These are phyloP conservation scores for Holotrichia oblita DNA, from an alignment of 1,140 invertebrate genomes.

Conservation along the genomic window DNA sequence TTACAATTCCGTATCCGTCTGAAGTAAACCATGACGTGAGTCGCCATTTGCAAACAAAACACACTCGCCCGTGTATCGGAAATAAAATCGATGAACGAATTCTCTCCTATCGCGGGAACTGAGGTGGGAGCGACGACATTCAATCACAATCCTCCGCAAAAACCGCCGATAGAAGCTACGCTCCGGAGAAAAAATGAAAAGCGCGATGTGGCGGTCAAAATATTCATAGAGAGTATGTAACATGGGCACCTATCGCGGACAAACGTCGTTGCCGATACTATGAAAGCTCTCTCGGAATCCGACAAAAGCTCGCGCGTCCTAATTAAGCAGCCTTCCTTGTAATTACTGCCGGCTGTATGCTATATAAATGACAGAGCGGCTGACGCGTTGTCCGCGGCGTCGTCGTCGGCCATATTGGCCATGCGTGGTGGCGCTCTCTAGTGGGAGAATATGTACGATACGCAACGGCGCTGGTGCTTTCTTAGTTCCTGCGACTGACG, in stretches of 20 bases:
- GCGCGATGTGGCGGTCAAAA: constrained; percentile 19
- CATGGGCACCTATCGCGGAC: background rate
- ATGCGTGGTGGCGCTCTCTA: constrained; percentile 41
- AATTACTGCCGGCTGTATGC: constrained; percentile 30
- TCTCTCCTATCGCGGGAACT: constrained; percentile 20
- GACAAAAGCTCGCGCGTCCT: constrained; percentile 26
- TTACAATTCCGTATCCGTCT: constrained; percentile 21
- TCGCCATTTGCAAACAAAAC: constrained; percentile 37
- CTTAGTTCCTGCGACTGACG: constrained; percentile 42
- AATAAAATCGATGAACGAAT: constrained; percentile 40
- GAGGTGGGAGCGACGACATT: constrained; percentile 35
- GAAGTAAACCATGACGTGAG: constrained; percentile 30
- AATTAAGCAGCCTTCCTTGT: constrained; percentile 27
- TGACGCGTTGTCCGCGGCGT: constrained; percentile 37
- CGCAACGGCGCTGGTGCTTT: constrained; percentile 39
- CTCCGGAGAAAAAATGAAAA: background rate
- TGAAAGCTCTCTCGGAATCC: constrained; percentile 18
- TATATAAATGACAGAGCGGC: constrained; percentile 18
- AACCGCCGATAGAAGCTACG: constrained; percentile 24
- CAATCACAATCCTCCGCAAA: constrained; percentile 35
- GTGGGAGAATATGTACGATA: constrained; percentile 5
- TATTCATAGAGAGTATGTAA: background rate
- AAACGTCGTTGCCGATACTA: constrained; percentile 16
- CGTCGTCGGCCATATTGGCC: constrained; percentile 44
- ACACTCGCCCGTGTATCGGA: constrained; percentile 34